Evolutionary conservation across 2,888 invertebrate genomes (phyloP), one percentile per base, ranked within the genome.

Genomic region (Acrocyrtus sp.): DNA sequence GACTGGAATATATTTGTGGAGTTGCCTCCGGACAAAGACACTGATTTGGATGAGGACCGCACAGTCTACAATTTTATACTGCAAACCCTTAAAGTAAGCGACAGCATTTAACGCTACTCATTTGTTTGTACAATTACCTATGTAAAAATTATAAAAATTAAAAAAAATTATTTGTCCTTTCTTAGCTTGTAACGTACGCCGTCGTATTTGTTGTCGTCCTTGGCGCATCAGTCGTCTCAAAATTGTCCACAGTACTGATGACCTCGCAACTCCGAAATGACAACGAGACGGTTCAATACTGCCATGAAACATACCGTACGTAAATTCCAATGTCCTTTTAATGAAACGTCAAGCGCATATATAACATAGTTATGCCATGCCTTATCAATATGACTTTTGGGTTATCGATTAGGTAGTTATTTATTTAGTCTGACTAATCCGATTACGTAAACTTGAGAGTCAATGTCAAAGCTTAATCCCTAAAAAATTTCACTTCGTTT

Each of bases 1-100:
- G 41, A 56, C 19, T 86, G 86, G 86, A 86, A 86, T 79, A 84
- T 85, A 22, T 87, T 86, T 78, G 83, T 84, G 41, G 80, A 83
- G 24, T 79, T 84, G 34, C 85, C 85, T 10, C 84, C 85, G 12
- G 81, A 84, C 72, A 81, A 81, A 54, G 82, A 82, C 58, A 80
- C 78, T 5, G 80, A 82, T 29, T 81, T 82, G 0, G 78, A 80
- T 51, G 81, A 81, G 69, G 82, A 82, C 47, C 80, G 82, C 58
- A 82, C 80, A 66, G 80, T 81, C 57, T 80, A 83, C 56, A 81
- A 82, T 51, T 75, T 81, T 58, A 79, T 82, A 15, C 77, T 83
- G 43, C 82, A 82, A 74, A 61, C 77, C 17, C 53, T 82, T 10
- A 83, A 82, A 80, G 76, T 78, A 67, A 83, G 17, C n/a, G n/a